Percentiles rank a stretch among this genome's conserved stretches.
phyloP scores from a whole-genome alignment of 2,888 invertebrate genomes.

The Saturnia pavonia region DNA sequence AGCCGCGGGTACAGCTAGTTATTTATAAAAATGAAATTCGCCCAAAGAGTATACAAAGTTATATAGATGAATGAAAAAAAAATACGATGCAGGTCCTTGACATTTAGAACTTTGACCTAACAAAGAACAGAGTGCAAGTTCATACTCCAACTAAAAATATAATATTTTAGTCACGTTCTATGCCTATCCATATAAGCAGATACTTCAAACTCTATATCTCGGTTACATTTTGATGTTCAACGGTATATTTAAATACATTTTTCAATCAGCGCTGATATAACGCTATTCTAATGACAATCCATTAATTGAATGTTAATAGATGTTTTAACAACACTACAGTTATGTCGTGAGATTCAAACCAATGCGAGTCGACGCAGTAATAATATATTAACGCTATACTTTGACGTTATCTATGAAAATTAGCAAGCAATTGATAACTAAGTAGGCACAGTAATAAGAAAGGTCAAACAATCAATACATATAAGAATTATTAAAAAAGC shows the following conservation, averaged over 20 bases:
- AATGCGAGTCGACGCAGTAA: background rate
- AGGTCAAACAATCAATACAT: too few relatives aligned
- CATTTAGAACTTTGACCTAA: background rate
- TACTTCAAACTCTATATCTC: background rate
- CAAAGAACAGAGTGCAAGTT: background rate
- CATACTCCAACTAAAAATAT: conserved; percentile 3
- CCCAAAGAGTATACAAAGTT: background rate
- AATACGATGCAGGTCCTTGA: background rate
- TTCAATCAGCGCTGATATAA: too few relatives aligned
- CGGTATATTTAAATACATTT: too few relatives aligned
- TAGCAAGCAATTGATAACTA: background rate
- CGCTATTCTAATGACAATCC: too few relatives aligned
- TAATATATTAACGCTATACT: background rate
- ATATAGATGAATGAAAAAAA: background rate
- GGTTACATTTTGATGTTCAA: background rate
- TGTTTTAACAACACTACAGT: too few relatives aligned
- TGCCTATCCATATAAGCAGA: background rate
- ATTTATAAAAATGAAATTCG: background rate
- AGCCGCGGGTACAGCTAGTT: too few relatives aligned
- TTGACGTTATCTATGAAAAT: background rate
- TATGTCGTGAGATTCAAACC: background rate
- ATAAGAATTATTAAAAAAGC: background rate
- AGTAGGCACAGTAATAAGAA: too few relatives aligned
- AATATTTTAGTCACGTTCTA: background rate
- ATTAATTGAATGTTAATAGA: too few relatives aligned